These are phyloP conservation scores for Drosophila aldrichi DNA, from an alignment of 2,888 invertebrate species.

Conservation along the genomic window DNA sequence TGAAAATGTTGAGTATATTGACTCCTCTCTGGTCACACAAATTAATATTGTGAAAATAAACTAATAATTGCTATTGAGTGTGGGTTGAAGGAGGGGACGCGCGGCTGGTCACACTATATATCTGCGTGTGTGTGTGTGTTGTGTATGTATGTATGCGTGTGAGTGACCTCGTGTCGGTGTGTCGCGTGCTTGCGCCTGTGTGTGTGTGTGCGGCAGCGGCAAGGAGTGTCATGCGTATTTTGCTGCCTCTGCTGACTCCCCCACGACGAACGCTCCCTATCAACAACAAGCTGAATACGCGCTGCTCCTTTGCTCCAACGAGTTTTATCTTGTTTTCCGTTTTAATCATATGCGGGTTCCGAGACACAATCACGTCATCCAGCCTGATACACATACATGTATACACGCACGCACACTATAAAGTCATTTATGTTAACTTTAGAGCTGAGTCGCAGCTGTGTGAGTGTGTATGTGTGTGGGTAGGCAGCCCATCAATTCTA, in stretches of 20 bases:
- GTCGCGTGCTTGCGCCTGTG: conserved; percentile 64
- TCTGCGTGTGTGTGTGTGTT: conserved; percentile 1
- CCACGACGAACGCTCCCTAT: conserved; percentile 23
- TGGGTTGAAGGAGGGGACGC: conserved; percentile 25
- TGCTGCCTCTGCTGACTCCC: conserved; percentile 48
- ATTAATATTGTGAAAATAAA: conserved; percentile 70
- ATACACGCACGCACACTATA: conserved; percentile 44
- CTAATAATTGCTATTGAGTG: conserved; percentile 63
- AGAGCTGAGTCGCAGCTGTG: conserved; percentile 50
- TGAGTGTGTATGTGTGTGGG: conserved; percentile 30
- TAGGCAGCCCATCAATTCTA: conserved; percentile 54
- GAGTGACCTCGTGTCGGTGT: conserved; percentile 76
- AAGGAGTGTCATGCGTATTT: conserved; percentile 80
- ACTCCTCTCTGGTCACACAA: conserved; percentile 59
- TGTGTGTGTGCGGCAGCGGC: conserved; percentile 65
- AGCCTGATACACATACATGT: conserved; percentile 60
- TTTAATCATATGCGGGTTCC: conserved; percentile 78
- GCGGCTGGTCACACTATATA: conserved; percentile 35
- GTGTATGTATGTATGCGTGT: conserved; percentile 44
- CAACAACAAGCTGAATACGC: conserved; percentile 50
- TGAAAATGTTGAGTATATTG: conserved; percentile 62
- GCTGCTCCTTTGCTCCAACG: conserved; percentile 72
- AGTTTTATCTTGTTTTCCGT: conserved; percentile 81
- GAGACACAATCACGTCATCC: conserved; percentile 78
- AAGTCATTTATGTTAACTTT: conserved; percentile 73